phyloP scores from a whole-genome alignment of 2,797 vertebrate genomes.

The Sebastes baramenuke region DNA sequence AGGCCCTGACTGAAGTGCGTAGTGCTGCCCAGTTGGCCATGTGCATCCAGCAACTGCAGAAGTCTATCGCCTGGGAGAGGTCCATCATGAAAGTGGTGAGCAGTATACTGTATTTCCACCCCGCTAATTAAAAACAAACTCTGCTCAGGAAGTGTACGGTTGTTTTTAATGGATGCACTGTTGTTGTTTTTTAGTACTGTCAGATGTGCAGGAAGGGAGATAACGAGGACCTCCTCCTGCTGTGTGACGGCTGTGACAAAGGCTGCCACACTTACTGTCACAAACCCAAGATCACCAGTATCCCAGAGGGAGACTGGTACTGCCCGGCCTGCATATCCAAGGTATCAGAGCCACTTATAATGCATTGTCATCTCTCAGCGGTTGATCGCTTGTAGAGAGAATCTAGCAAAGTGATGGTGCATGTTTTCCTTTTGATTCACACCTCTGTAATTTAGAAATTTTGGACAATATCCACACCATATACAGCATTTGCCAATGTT shows the following conservation, averaged over 20 bases:
- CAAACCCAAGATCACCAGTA: constrained; percentile 95
- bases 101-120: not conserved
- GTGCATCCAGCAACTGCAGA: constrained; percentile 98
- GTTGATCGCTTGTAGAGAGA: not conserved
- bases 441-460: not conserved
- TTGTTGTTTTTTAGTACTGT: constrained; percentile 89
- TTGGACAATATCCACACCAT: not conserved
- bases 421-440: not conserved
- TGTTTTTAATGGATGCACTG: constrained; percentile 22
- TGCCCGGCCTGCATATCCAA: constrained; percentile 98
- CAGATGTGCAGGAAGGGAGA: constrained; percentile 98
- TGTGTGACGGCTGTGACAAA: constrained; percentile 98
- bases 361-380: not conserved
- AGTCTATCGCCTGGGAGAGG: constrained; percentile 99
- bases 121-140: not conserved
- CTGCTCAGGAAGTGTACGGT: not conserved
- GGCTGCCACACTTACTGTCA: constrained; percentile 99
- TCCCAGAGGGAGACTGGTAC: constrained; percentile 99
- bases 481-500: not conserved
- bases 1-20: constrained; percentile 91
- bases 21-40: constrained; percentile 98
- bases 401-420: not conserved
- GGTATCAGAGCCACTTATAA: constrained; percentile 76
- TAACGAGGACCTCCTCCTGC: constrained; percentile 96
- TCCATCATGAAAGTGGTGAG: constrained; percentile 99